Percentiles rank a stretch among this genome's conserved stretches.
Evolutionary conservation across 2,113 vertebrate genomes (phyloP).

Genomic region (Centropus unirufus): DNA sequence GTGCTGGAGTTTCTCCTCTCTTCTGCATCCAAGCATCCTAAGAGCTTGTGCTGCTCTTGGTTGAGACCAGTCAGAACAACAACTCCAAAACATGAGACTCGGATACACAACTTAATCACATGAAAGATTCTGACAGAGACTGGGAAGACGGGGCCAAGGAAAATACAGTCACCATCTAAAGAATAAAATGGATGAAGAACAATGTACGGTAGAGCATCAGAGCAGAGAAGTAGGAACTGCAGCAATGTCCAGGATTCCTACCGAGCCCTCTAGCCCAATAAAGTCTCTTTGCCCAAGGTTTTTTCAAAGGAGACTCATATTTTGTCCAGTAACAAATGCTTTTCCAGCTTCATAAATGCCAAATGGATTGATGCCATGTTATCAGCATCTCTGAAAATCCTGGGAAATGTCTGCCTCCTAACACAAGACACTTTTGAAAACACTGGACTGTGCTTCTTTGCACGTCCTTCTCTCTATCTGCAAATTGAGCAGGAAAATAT

Average conservation of each 20-base stretch:
- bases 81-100: neutral
- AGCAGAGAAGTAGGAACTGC: neutral
- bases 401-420: neutral
- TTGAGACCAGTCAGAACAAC: neutral
- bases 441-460: neutral
- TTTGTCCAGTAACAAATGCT: neutral
- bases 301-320: neutral
- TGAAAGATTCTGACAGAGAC: neutral
- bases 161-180: neutral
- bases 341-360: neutral
- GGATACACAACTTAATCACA: neutral
- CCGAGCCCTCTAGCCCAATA: neutral
- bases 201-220: neutral
- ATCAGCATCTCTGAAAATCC: neutral
- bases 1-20: neutral
- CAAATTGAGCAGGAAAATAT: neutral
- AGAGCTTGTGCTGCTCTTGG: neutral
- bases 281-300: neutral
- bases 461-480: neutral
- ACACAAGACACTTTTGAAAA: neutral
- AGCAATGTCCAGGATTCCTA: neutral
- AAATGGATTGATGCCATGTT: neutral
- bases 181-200: neutral
- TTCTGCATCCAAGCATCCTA: neutral
- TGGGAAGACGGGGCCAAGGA: neutral